phyloP scores from a whole-genome alignment of 2,113 vertebrate species.

The Ascaphus truei region DNA sequence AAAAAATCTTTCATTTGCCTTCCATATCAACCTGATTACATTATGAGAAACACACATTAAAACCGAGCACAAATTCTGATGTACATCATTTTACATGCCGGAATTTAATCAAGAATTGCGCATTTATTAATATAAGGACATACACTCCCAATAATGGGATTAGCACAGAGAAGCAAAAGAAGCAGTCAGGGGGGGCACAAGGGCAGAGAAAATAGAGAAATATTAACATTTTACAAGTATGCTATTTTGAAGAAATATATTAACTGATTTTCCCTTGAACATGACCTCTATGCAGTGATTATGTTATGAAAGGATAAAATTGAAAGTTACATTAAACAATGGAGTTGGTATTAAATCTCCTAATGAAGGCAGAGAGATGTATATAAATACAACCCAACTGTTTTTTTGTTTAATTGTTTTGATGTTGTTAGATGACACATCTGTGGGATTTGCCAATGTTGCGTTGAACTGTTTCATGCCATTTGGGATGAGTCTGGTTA shows the following conservation, averaged over 20 bases:
- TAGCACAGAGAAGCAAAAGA: constrained; percentile 21
- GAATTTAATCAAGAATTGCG: constrained; percentile 28
- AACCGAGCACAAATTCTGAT: constrained; percentile 18
- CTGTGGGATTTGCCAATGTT: too few relatives aligned
- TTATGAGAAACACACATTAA: constrained; percentile 34
- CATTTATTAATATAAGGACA: constrained; percentile 33
- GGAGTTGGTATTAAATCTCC: background rate
- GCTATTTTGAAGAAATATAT: background rate
- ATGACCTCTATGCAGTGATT: constrained; percentile 12
- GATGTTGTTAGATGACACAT: too few relatives aligned
- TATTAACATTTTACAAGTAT: constrained; percentile 20
- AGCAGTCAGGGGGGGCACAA: constrained; percentile 9
- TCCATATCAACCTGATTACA: constrained; percentile 35
- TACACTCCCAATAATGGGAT: constrained; percentile 15
- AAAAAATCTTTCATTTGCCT: constrained; percentile 32
- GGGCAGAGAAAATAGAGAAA: constrained; percentile 1
- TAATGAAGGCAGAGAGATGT: background rate
- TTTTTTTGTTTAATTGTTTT: too few relatives aligned
- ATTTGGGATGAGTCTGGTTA: too few relatives aligned
- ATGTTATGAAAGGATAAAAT: background rate
- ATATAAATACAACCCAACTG: too few relatives aligned
- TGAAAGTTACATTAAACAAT: background rate
- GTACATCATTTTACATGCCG: constrained; percentile 27
- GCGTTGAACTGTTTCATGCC: too few relatives aligned
- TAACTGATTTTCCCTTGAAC: constrained; percentile 19